phyloP scores from a whole-genome alignment of 1,140 invertebrate species.

The Orussus abietinus region DNA sequence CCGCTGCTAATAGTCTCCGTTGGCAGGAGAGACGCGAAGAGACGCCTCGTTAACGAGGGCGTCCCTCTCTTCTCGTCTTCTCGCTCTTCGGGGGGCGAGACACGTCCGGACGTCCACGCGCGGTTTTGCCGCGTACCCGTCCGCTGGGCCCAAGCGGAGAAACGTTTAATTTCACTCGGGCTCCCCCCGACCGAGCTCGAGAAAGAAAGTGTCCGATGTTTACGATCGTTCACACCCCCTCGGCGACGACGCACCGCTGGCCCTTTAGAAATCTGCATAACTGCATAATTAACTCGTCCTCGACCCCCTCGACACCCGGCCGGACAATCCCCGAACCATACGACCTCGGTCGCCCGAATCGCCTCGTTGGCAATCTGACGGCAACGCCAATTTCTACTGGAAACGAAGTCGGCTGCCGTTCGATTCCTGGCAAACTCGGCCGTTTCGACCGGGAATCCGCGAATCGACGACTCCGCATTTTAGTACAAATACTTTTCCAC shows the following conservation, averaged over 20 bases:
- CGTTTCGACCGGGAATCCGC: no score
- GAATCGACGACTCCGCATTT: no score
- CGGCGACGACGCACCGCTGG: conserved; percentile 20
- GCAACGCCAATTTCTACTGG: no score
- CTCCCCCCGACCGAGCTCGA: neutral
- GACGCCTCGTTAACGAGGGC: conserved; percentile 1
- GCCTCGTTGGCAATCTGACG: no score
- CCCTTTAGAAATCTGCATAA: conserved; percentile 8
- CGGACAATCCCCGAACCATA: no score
- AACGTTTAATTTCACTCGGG: conserved; percentile 32
- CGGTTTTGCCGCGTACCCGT: conserved; percentile 25
- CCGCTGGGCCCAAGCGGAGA: conserved; percentile 20
- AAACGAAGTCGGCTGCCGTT: no score
- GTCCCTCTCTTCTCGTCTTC: neutral
- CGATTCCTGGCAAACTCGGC: no score
- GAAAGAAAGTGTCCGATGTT: conserved; percentile 13
- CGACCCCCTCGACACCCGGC: no score
- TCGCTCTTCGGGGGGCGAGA: conserved; percentile 10
- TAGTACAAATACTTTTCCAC: no score
- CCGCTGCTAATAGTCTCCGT: no score
- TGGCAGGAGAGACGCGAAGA: neutral
- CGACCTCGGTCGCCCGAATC: no score
- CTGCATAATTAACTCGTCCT: conserved; percentile 9
- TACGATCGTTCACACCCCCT: conserved; percentile 13
- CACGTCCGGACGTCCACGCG: conserved; percentile 28